Base-by-base conservation (phyloP, 2,888 invertebrate genomes). In the Mimas tiliae region DNA sequence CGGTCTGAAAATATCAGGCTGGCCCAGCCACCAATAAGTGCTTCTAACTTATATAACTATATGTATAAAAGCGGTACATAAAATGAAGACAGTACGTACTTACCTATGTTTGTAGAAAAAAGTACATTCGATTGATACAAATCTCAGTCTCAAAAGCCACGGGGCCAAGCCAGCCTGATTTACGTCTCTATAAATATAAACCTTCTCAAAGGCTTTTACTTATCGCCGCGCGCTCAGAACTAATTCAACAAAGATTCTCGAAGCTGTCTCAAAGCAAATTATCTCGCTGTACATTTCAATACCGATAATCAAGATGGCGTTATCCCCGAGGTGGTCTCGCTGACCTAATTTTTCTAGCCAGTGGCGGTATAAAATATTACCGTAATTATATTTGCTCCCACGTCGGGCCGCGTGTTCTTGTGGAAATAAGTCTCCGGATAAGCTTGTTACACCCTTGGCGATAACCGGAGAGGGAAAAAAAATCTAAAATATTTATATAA, bases 261-360 rank as follows among this genome's bases (percentile, higher is more conserved):
- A 34, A n/a, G 34, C 16, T 33, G 12, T 58, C 58, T 58, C 58
- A 58, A 58, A 58, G 58, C 58, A 52, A 52, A 62, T 67, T 65
- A 34, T 27, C 12, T 34, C 45, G 48, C 19, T 1, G 19, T 34
- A 38, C 38, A 16, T 65, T 58, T 58, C 55, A 58, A 58, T 48
- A 65, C 48, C 48, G 14, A 48, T 64, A 65, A 63, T 50, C 65
- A 66, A 62, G n/a, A 42, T 62, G 51, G 47, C 62, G 45, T 68
- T 65, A 45, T 72, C 71, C 74, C 68, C 62, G 64, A 64, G 76
- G 69, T 66, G 53, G 16, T 52, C 19, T 69, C 50, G 50, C 50
- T 69, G 75, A 76, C 72, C 74, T 69, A 74, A 76, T 76, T 76
- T 69, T 51, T 66, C 64, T 67, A 64, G 16, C 47, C 62, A 74